Percentiles rank a stretch among this genome's conserved stretches.
Evolutionary conservation across 2,113 vertebrate genomes (phyloP).

Genomic region (Cricetomys ansorgei): DNA sequence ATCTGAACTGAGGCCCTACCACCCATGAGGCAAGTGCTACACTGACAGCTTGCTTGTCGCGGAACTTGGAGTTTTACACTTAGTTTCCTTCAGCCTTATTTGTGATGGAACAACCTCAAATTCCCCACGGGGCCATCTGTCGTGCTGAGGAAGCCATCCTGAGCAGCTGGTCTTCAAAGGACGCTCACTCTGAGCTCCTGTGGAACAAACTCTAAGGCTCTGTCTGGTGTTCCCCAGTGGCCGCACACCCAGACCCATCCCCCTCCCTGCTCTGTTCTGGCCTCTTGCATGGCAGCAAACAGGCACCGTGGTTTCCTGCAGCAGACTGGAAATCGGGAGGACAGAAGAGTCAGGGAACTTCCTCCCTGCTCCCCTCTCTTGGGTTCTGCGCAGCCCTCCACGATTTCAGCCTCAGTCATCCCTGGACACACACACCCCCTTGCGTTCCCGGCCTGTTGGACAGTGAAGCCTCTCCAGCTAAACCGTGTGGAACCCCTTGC

Average conservation of each 20-base stretch:
- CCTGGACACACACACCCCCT: fast-evolving
- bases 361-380: background rate
- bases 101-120: background rate
- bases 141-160: background rate
- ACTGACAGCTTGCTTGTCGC: background rate
- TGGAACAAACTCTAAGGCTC: background rate
- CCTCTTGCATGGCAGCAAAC: background rate
- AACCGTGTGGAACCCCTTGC: background rate
- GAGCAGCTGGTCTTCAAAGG: background rate
- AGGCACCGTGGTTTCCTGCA: background rate
- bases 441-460: background rate
- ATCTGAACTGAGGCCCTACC: background rate
- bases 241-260: too few species aligned
- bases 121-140: background rate
- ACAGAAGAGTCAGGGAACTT: background rate
- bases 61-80: background rate
- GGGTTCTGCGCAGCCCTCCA: background rate
- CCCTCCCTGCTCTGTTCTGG: background rate
- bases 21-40: background rate
- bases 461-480: background rate
- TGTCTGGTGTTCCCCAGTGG: background rate
- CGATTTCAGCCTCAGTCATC: background rate
- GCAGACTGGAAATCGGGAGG: background rate
- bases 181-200: fast-evolving
- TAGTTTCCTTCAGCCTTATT: background rate